Evolutionary conservation across 2,113 vertebrate species (phyloP).

Genomic region (Nasalis larvatus): DNA sequence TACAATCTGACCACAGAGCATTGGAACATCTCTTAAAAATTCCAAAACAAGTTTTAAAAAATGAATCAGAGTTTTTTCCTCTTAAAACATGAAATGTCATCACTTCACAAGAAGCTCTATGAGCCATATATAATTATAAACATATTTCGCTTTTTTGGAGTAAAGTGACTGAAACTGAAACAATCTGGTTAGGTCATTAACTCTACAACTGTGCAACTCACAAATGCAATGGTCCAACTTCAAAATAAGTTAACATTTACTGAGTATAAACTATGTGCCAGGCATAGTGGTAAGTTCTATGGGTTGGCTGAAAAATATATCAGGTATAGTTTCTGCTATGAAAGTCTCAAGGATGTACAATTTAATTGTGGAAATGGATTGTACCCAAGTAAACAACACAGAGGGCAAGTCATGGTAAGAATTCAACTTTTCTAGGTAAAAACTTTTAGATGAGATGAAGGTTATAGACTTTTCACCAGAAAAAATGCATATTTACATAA

Average conservation of each 20-base stretch:
- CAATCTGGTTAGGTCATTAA: slow-evolving; percentile 37
- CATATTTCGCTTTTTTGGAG: not conserved
- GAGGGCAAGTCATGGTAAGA: not conserved
- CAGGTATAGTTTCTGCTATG: not conserved
- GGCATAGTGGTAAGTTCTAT: not conserved
- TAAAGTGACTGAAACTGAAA: not conserved
- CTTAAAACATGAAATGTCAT: slow-evolving; percentile 22
- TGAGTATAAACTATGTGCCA: not conserved
- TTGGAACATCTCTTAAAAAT: slow-evolving; percentile 41
- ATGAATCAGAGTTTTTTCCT: not conserved
- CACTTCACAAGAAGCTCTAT: slow-evolving; percentile 7
- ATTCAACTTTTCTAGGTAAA: not conserved
- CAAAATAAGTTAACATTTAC: not conserved
- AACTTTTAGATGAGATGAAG: not conserved
- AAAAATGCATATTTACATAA: not conserved
- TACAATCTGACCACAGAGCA: not conserved
- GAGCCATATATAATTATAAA: slow-evolving; percentile 16
- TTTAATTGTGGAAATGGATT: not conserved
- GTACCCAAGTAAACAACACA: not conserved
- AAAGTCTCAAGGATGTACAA: not conserved
- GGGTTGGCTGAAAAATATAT: not conserved
- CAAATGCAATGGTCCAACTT: not conserved
- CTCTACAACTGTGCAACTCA: not conserved
- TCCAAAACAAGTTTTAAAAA: slow-evolving; percentile 30
- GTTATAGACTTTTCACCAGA: not conserved